Evolutionary conservation across 2,888 invertebrate species (phyloP).

Genomic region (Buathra laborator): DNA sequence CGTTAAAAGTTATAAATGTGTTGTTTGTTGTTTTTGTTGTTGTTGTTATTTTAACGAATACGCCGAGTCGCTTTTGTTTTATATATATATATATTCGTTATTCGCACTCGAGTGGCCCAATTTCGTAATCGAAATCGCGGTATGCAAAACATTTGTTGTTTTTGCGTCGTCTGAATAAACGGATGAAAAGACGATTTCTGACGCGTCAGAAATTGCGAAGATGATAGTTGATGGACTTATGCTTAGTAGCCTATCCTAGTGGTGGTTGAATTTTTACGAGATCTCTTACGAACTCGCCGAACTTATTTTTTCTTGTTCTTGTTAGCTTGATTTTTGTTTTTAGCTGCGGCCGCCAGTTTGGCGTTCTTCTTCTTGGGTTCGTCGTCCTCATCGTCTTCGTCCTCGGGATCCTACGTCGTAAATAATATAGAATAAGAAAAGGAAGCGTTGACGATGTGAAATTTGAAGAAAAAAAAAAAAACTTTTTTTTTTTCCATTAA

Average conservation of each 20-base stretch:
- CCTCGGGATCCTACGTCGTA: slow-evolving; percentile 87
- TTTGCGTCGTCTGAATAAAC: slow-evolving; percentile 51
- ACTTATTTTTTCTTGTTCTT: slow-evolving; percentile 85
- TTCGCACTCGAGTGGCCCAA: slow-evolving; percentile 54
- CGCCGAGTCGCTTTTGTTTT: slow-evolving; percentile 36
- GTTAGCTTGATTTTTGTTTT: slow-evolving; percentile 88
- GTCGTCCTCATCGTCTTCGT: slow-evolving; percentile 91
- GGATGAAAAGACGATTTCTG: slow-evolving; percentile 79
- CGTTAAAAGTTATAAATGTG: slow-evolving; percentile 57
- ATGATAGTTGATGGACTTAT: slow-evolving; percentile 83
- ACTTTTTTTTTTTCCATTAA: neutral
- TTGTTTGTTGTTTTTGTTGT: slow-evolving; percentile 12
- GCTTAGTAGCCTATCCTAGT: slow-evolving; percentile 82
- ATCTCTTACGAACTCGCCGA: slow-evolving; percentile 56
- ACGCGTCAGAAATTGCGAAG: slow-evolving; percentile 77
- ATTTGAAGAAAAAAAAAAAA: neutral
- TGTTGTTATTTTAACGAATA: slow-evolving; percentile 21
- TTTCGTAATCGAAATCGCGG: slow-evolving; percentile 59
- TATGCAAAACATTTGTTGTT: slow-evolving; percentile 39
- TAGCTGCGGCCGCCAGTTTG: slow-evolving; percentile 90
- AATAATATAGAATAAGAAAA: slow-evolving; percentile 72
- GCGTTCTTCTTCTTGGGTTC: slow-evolving; percentile 93
- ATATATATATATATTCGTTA: slow-evolving; percentile 35
- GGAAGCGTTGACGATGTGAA: slow-evolving; percentile 11
- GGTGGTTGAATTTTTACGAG: slow-evolving; percentile 74